Base-by-base conservation (phyloP, 2,113 vertebrate genomes). In the Dromaius novaehollandiae region DNA sequence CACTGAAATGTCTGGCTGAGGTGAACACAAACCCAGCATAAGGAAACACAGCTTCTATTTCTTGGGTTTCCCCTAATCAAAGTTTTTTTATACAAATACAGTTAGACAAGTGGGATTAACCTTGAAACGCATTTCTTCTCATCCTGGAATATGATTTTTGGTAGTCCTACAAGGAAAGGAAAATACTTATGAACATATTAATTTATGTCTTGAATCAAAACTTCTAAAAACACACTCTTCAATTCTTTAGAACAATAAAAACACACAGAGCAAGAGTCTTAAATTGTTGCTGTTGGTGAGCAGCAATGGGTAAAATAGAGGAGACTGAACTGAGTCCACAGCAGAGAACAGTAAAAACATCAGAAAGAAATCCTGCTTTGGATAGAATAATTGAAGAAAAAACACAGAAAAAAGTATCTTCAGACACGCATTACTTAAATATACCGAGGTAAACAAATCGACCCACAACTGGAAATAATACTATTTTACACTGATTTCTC, bases 41-140 rank as follows among this genome's bases (percentile, higher is more conserved):
- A 95, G 91, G 88, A 95, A 92, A 90, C 13, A 11, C 36, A 69
- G n/a, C 14, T 82, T 92, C 86, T 26, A 34, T 65, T 89, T 80
- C 51, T 91, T 66, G 30, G 65, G 58, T n/a, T 91, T 89, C 51
- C 63, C 34, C 21, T 60, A 66, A 77, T 63, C 61, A 89, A 85
- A 36, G 3, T 32, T 69, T 38, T 38, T 95, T 95, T 51, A 64
- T n/a, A 80, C 19, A 77, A 91, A 74, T 6, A 80, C 75, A 80
- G 82, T 84, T 78, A 94, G 86, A 36, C 38, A 90, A 87, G 92
- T 65, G 92, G 70, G 66, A 95, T 96, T 95, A 89, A 82, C 55
- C 25, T 68, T 56, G 64, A 77, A 71, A 95, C 86, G 40, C 17
- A 66, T 91, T 95, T 77, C 17, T 82, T 92, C 82, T 56, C 88